Evolutionary conservation across 2,113 vertebrate genomes (phyloP).

Genomic region (Clupea harengus): DNA sequence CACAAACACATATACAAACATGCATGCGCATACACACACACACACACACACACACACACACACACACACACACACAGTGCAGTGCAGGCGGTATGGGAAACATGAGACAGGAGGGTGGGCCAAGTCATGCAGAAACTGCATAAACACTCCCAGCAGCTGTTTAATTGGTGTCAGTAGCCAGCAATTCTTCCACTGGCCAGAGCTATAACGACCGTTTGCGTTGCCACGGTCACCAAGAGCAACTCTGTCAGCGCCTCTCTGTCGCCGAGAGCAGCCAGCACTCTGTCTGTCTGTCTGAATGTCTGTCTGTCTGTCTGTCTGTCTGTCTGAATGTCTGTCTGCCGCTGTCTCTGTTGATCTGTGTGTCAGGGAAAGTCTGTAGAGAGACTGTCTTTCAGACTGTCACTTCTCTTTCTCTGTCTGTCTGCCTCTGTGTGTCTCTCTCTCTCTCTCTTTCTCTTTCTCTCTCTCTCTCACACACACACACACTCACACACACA

Average conservation of each 20-base stretch:
- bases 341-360: no score
- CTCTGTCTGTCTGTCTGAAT: background rate
- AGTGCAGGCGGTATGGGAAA: background rate
- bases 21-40: background rate
- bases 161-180: constrained; percentile 9
- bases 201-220: background rate
- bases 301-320: no score
- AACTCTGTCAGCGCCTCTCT: background rate
- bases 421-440: background rate
- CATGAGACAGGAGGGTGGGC: background rate
- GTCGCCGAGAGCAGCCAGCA: background rate
- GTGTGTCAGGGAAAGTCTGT: no score
- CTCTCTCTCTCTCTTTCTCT: constrained; percentile 1
- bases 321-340: no score
- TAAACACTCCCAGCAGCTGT: constrained; percentile 2
- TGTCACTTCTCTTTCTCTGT: background rate
- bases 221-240: background rate
- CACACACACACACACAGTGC: constrained; percentile 2
- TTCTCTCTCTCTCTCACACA: background rate
- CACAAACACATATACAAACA: background rate
- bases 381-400: background rate
- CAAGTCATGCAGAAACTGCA: background rate
- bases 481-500: no score
- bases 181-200: background rate
- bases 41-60: background rate